These are phyloP conservation scores for Cercocebus atys DNA, from an alignment of 2,113 vertebrate species.

Conservation along the genomic window DNA sequence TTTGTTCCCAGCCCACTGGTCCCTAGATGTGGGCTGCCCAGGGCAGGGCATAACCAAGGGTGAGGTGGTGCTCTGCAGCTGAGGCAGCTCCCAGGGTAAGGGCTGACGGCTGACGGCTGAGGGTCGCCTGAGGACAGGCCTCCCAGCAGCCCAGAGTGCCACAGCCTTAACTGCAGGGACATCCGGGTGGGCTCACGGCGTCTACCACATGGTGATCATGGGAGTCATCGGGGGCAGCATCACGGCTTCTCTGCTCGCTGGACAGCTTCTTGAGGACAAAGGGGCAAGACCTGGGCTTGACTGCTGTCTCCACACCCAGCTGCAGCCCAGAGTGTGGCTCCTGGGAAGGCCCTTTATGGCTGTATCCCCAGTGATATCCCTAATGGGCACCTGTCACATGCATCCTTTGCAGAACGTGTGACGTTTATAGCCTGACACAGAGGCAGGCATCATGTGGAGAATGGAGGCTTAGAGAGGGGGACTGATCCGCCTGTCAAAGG, in stretches of 20 bases:
- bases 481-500: rapidly evolving
- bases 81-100: not conserved
- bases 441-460: not conserved
- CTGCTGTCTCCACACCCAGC: not conserved
- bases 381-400: not conserved
- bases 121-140: not conserved
- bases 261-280: not conserved
- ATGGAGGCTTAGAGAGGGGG: not conserved
- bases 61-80: not conserved
- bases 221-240: rapidly evolving
- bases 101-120: not conserved
- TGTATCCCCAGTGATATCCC: not conserved
- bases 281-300: not conserved
- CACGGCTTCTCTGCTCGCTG: not conserved
- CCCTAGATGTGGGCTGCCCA: too few relatives aligned
- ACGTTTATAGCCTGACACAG: rapidly evolving
- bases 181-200: rapidly evolving
- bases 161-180: not conserved
- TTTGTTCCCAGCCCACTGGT: not conserved
- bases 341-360: not conserved
- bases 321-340: not conserved
- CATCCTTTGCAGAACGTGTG: not conserved
- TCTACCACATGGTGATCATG: not conserved
- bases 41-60: not conserved
- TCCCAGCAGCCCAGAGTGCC: not conserved